A percentile compares a stretch with the other conserved stretches of the same genome.
Evolutionary conservation across 2,888 invertebrate genomes (phyloP).

Genomic region (Barypeithes pellucidus): DNA sequence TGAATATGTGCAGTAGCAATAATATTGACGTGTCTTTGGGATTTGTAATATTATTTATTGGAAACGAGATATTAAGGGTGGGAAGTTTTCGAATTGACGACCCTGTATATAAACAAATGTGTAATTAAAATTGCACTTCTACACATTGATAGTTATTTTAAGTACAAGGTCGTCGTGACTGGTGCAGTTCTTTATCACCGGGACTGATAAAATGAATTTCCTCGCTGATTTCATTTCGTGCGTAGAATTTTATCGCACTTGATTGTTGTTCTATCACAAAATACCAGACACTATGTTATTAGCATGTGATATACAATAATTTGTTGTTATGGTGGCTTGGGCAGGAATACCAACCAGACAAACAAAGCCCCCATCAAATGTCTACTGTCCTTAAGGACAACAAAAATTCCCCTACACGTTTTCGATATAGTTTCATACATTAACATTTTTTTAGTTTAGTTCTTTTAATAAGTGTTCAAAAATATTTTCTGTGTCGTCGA

Average conservation of each 20-base stretch:
- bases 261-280: neutral
- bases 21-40: neutral
- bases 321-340: neutral
- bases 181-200: slow-evolving; percentile 21
- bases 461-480: too few species aligned
- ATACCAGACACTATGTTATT: slow-evolving; percentile 10
- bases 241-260: slow-evolving; percentile 8
- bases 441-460: too few species aligned
- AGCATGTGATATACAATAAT: neutral
- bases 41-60: neutral
- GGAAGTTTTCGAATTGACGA: too few species aligned
- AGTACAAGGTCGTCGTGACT: slow-evolving; percentile 9
- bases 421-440: too few species aligned
- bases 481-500: too few species aligned
- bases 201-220: slow-evolving; percentile 24
- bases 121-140: neutral
- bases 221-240: slow-evolving; percentile 8
- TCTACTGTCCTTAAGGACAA: too few species aligned
- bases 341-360: too few species aligned
- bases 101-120: neutral
- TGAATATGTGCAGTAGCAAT: too few species aligned
- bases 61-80: too few species aligned
- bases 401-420: too few species aligned
- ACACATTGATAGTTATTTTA: neutral
- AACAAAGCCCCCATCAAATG: too few species aligned